A percentile compares a stretch with the other conserved stretches of the same genome.
These are phyloP conservation scores for Leptopilina drosophilae DNA, from an alignment of 2,888 invertebrate genomes.

Conservation along the genomic window DNA sequence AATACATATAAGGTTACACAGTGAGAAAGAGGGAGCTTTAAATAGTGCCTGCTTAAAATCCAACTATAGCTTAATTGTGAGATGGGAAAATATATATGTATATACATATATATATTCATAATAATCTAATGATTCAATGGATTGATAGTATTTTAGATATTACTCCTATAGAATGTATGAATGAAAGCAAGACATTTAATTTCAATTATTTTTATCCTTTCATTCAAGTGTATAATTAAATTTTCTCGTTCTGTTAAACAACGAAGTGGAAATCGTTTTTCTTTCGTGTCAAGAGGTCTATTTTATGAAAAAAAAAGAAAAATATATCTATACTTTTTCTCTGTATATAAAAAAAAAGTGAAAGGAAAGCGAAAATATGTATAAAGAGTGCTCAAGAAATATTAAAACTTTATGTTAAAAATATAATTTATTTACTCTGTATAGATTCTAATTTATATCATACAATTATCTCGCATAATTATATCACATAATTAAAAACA, in stretches of 20 bases:
- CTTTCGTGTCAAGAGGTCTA: no score
- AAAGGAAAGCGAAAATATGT: no score
- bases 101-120: conserved; percentile 32
- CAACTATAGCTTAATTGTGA: conserved; percentile 56
- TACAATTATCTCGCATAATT: no score
- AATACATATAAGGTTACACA: conserved; percentile 45
- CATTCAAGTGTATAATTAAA: conserved; percentile 27
- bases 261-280: conserved; percentile 47
- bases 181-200: conserved; percentile 40
- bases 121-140: conserved; percentile 53
- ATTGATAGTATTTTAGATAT: conserved; percentile 52
- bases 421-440: no score
- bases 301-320: no score
- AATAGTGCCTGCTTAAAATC: conserved; percentile 75
- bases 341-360: no score
- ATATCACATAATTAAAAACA: no score
- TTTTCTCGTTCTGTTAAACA: conserved; percentile 49
- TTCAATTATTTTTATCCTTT: not conserved
- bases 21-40: conserved; percentile 71
- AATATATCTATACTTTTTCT: no score
- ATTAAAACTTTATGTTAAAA: no score
- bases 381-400: no score
- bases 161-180: conserved; percentile 53
- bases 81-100: conserved; percentile 44
- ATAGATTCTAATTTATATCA: no score